Base-by-base conservation (phyloP, 2,113 vertebrate genomes). In the Corynorhinus townsendii region DNA sequence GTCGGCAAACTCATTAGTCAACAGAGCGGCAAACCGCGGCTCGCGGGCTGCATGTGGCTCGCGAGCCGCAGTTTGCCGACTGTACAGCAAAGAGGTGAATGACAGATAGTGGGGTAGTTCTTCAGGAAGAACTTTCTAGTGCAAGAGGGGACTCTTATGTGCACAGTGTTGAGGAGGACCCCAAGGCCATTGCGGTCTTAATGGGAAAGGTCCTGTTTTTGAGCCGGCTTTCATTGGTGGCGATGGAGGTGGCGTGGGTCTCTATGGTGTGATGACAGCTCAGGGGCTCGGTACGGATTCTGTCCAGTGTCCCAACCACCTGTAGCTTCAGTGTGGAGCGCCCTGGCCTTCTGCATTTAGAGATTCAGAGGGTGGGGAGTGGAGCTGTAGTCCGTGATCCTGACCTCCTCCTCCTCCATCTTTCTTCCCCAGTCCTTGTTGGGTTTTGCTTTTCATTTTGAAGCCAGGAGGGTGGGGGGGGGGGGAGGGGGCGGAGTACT, bases 401-500 rank as follows among this genome's bases (percentile, higher is more conserved):
- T 15, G 10, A 3, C 15, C 5, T 1, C 12, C 28, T 8, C 15
- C 5, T 1, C 12, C 28, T 8, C 16, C 26, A 12, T 26, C 0
- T 88, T 56, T 40, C 20, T 19, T 59, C 14, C 40, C 15, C 4
- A 71, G 0, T 38, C 7, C 52, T 54, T 47, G 33, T 43, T 43
- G 59, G 33, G 20, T n/a, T 80, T n/a, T 62, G 7, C 40, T 43
- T 73, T 79, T 43, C 28, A 72, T 66, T 80, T 45, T 69, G 35
- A 40, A 14, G 12, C 45, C 20, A 40, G 38, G 38, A 40, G 4
- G 56, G 22, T 22, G 4, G 7, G 56, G 22, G 8, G 7, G 3
- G 20, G 19, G 7, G 20, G 20, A 7, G 52, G 52, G 5, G 49
- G 43, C 6, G 17, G 54, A 5, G 2, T n/a, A 17, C 9, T 26